Conservation (phyloP, 2,113 vertebrate species). For the Scomber colias region DNA sequence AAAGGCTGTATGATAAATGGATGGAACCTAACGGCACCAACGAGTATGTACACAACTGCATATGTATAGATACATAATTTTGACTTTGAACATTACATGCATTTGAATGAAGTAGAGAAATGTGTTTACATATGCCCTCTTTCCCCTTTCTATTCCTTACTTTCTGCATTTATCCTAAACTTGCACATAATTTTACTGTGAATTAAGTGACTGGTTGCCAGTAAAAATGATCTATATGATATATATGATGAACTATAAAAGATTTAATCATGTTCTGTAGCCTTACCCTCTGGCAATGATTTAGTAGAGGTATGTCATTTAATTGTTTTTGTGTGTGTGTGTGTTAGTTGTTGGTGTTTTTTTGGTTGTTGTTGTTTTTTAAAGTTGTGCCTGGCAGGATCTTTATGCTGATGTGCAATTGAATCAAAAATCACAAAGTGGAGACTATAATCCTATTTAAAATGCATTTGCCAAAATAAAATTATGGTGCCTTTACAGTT, state of each 20-base stretch:
- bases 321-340: background rate
- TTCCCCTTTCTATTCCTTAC: background rate
- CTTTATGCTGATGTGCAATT: background rate
- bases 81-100: background rate
- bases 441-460: background rate
- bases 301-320: constrained; percentile 32
- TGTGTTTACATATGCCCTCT: too few species aligned
- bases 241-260: too few species aligned
- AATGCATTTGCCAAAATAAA: background rate
- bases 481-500: background rate
- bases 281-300: constrained; percentile 22
- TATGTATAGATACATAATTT: background rate
- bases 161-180: background rate
- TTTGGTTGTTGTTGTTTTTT: background rate
- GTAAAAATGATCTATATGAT: background rate
- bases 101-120: too few species aligned
- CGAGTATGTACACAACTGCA: constrained; percentile 64
- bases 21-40: rapidly evolving
- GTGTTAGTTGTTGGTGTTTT: background rate
- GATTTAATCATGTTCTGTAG: constrained; percentile 39
- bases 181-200: background rate
- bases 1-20: constrained; percentile 34
- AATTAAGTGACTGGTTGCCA: background rate
- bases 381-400: constrained; percentile 34
- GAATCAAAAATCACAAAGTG: background rate